Conservation (phyloP, 2,113 vertebrate genomes). For the Raphicerus campestris region DNA sequence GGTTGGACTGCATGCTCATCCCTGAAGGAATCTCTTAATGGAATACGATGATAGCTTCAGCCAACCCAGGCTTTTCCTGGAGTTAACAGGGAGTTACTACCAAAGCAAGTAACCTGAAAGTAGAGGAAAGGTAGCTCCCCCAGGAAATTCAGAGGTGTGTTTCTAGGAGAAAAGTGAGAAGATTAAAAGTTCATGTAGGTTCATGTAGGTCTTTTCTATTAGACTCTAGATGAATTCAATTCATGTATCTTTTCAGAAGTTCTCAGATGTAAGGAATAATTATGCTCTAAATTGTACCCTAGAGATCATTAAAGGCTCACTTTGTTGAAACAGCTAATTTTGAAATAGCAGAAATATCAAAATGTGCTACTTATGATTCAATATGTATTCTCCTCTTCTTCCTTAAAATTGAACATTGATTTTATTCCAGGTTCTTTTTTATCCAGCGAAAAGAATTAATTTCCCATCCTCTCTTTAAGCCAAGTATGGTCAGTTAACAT, state of each 20-base stretch:
- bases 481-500: background rate
- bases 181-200: background rate
- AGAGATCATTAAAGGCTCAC: background rate
- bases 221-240: background rate
- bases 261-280: background rate
- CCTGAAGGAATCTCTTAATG: background rate
- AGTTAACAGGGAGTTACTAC: background rate
- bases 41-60: background rate
- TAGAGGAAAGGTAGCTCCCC: background rate
- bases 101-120: background rate
- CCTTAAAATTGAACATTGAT: background rate
- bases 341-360: background rate
- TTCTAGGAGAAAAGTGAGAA: background rate
- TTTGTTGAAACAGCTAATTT: background rate
- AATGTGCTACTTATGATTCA: background rate
- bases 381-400: background rate
- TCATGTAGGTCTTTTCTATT: background rate
- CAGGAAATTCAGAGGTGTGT: background rate
- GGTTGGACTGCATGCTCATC: background rate
- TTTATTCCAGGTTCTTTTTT: background rate
- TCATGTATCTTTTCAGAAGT: background rate
- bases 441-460: background rate
- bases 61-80: background rate
- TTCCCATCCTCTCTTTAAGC: background rate
- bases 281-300: background rate